phyloP scores from a whole-genome alignment of 2,797 vertebrate species.

The Chaenodraco wilsoni region DNA sequence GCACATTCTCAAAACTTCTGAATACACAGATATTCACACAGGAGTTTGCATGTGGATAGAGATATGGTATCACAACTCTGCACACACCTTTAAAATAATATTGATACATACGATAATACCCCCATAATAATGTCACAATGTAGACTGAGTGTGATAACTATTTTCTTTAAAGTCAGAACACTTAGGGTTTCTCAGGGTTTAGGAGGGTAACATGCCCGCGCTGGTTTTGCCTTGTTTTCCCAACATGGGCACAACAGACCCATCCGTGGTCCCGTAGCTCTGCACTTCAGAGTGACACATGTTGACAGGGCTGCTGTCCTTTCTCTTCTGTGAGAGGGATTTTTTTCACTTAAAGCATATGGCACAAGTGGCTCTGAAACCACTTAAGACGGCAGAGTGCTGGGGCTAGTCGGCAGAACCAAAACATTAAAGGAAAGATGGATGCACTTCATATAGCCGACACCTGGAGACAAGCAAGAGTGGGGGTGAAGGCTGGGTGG shows the following conservation, averaged over 20 bases:
- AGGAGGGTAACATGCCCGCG: background rate
- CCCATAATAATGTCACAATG: no score
- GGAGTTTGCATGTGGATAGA: no score
- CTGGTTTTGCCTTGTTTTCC: background rate
- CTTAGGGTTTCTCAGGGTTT: background rate
- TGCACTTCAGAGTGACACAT: slow-evolving; percentile 1
- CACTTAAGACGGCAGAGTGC: slow-evolving; percentile 44
- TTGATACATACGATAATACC: no score
- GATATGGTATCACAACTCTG: no score
- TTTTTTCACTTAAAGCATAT: slow-evolving; percentile 31
- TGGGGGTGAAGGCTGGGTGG: background rate
- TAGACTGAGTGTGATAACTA: background rate
- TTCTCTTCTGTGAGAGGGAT: slow-evolving; percentile 10
- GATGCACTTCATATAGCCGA: slow-evolving; percentile 19
- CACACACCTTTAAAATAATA: no score
- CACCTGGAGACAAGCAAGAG: slow-evolving; percentile 6
- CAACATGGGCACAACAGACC: background rate
- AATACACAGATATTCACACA: no score
- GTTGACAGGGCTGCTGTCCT: background rate
- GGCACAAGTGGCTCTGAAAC: slow-evolving; percentile 37
- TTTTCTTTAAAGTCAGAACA: background rate
- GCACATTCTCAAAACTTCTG: no score
- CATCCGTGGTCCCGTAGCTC: background rate
- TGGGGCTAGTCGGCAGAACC: slow-evolving; percentile 2
- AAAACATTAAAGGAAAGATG: slow-evolving; percentile 43